These are phyloP conservation scores for Mongoloraphidia duomilia DNA, from an alignment of 2,888 invertebrate species.

Conservation along the genomic window DNA sequence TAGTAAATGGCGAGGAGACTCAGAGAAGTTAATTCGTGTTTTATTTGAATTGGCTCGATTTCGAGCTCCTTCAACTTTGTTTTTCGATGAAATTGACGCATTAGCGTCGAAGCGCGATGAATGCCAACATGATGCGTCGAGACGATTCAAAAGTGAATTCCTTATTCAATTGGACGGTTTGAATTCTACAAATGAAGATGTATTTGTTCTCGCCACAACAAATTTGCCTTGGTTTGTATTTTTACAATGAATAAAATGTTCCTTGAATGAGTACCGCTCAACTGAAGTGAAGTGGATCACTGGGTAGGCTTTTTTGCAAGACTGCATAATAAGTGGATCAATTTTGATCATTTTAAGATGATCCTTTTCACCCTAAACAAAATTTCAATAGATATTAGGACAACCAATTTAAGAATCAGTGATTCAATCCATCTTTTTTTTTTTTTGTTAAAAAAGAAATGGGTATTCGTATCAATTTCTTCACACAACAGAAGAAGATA, in stretches of 20 bases:
- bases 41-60: slow-evolving; percentile 76
- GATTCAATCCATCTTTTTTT: no score
- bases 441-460: no score
- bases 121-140: slow-evolving; percentile 73
- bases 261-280: not conserved
- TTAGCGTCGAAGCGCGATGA: slow-evolving; percentile 52
- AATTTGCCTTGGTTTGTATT: slow-evolving; percentile 70
- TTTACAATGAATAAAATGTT: slow-evolving; percentile 9
- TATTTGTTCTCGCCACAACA: slow-evolving; percentile 73
- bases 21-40: slow-evolving; percentile 81
- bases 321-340: no score
- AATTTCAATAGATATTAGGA: no score
- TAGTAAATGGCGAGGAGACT: slow-evolving; percentile 95
- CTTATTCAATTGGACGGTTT: slow-evolving; percentile 75
- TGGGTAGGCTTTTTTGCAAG: not conserved
- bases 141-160: slow-evolving; percentile 78
- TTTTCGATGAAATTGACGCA: slow-evolving; percentile 86
- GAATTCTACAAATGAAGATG: slow-evolving; percentile 42
- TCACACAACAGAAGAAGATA: no score
- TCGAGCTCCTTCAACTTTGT: slow-evolving; percentile 79
- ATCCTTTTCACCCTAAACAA: no score
- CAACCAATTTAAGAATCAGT: no score
- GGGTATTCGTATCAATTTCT: no score
- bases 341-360: no score
- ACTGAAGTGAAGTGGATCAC: not conserved